Base-by-base conservation (phyloP, 2,888 invertebrate species). In the Cheilosia pagana region DNA sequence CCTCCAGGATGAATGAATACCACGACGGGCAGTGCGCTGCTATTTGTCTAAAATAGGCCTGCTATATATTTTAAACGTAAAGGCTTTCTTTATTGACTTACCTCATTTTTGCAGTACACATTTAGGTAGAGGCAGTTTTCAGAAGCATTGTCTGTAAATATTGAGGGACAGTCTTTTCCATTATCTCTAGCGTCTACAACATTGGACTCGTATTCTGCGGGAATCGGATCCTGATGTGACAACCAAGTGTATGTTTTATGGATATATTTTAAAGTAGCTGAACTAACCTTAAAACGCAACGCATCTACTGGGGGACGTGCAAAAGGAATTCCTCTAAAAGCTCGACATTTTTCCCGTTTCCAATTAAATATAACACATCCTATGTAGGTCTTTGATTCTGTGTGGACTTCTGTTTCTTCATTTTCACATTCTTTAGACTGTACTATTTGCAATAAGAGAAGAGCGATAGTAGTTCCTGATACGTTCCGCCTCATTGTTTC, bases 1-100 rank as follows among this genome's bases (percentile, higher is more conserved):
- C 93, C 94, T 0, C 95, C 95, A 0, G 94, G 92, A 89, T 95
- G 95, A 83, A 95, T 93, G 89, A 92, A 94, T 0, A 95, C 93
- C 1, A 95, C 90, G 1, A 95, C 95, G 0, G 95, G 94, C 0
- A 78, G 74, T 35, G 39, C 31, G 0, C 16, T 19, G 14, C 71
- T 35, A 0, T 65, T 85, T 23, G 81, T 31, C 88, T 88, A 65
- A 19, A n/a, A 31, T 19, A 62, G 10, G 10, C 3, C 12, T 31
- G 12, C 12, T 5, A n/a, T 7, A 19, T 5, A n/a, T 7, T 28
- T 6, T 3, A 48, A 8, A 4, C 25, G n/a, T 0, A 60, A 21
- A 16, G 0, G 14, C 4, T 19, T 12, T 62, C 23, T 21, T 12
- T 4, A 45, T 83, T 74, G 21, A 87, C 87, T 39, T 77, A 70